Base-by-base conservation (phyloP, 2,797 vertebrate genomes). In the Eupleurogrammus muticus region DNA sequence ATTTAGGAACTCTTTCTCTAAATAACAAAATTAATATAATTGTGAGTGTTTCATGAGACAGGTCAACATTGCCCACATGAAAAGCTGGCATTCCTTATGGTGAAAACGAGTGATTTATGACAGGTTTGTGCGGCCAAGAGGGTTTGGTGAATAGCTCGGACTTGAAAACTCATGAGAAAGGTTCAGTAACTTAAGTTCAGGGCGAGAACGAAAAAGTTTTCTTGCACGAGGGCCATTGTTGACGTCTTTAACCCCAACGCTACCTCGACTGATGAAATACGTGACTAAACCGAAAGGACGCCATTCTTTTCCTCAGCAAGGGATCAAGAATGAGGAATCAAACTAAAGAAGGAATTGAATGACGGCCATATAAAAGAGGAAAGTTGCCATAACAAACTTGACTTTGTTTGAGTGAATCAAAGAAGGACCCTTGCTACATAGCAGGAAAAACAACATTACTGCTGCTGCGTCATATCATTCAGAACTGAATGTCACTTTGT, bases 401-500 rank as follows among this genome's bases (percentile, higher is more conserved):
- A 11, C 44, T 36, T 17, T 0, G 17, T 50, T 20, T 17, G 19
- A 34, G 24, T 59, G 48, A 52, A 59, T 60, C 3, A 58, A 20
- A 34, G 42, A 17, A 2, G 16, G 13, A 67, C 1, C 13, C n/a
- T 66, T 19, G n/a, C 38, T 48, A 19, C 20, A 52, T 9, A 1
- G 5, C 54, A 62, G 23, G 2, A 50, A 60, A 63, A 70, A 70
- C 24, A 66, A 28, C 9, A 51, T 62, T 20, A 44, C 23, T 36
- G 61, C 16, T 53, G 32, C 57, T 44, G 54, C 34, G 50, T 69
- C 12, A 51, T 52, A 23, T 32, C 9, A 67, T 73, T 67, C 21
- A 32, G 28, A 66, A 54, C n/a, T 4, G 50, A 58, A 66, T 51
- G 57, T 66, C 5, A 58, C 24, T 72, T 66, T 53, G 49, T 59